phyloP scores from a whole-genome alignment of 2,888 invertebrate species.

The Cataglyphis cursor region DNA sequence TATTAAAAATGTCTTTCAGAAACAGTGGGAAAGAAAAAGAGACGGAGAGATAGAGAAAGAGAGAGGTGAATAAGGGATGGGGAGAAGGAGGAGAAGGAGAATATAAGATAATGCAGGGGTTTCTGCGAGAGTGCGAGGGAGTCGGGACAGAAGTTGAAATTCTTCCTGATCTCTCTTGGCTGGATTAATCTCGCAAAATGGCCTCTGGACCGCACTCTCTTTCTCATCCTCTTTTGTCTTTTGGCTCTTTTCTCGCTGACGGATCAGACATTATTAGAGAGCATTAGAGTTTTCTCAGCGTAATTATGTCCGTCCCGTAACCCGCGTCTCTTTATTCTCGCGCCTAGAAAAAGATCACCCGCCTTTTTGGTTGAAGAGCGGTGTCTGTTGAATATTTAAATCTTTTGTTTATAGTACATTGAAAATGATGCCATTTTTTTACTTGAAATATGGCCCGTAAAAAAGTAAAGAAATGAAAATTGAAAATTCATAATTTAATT shows the following conservation, averaged over 20 bases:
- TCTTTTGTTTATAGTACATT: background rate
- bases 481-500: background rate
- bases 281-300: slow-evolving; percentile 54
- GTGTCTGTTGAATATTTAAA: slow-evolving; percentile 15
- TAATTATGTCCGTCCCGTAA: slow-evolving; percentile 39
- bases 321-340: slow-evolving; percentile 14
- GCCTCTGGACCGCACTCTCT: slow-evolving; percentile 46
- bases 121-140: slow-evolving; percentile 35
- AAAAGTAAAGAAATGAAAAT: background rate
- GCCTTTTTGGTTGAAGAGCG: background rate
- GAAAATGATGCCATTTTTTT: background rate
- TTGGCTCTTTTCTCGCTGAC: slow-evolving; percentile 6
- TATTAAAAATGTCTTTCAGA: slow-evolving; percentile 73
- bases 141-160: slow-evolving; percentile 57
- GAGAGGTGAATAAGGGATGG: background rate
- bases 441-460: background rate
- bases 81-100: background rate
- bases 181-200: slow-evolving; percentile 71
- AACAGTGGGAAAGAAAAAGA: slow-evolving; percentile 28
- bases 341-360: background rate
- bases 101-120: slow-evolving; percentile 42
- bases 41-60: background rate
- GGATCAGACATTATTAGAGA: slow-evolving; percentile 70
- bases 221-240: slow-evolving; percentile 48
- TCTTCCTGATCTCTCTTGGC: slow-evolving; percentile 60